phyloP scores from a whole-genome alignment of 2,113 vertebrate species.

The Xenopus borealis region DNA sequence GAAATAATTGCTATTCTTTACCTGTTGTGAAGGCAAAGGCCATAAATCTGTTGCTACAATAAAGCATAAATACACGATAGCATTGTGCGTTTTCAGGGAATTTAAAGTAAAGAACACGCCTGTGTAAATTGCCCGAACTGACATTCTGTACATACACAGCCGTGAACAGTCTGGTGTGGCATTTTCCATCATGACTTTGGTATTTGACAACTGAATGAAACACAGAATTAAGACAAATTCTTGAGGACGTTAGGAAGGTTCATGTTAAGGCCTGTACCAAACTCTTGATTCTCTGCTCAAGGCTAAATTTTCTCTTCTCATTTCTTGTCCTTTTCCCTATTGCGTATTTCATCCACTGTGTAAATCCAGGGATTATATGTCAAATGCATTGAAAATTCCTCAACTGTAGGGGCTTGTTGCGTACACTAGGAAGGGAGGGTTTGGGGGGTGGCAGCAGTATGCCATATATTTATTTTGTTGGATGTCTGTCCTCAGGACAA shows the following conservation, averaged over 20 bases:
- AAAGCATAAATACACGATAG: constrained; percentile 35
- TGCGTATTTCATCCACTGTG: background rate
- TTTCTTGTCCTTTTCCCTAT: constrained; percentile 3
- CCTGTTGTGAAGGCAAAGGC: constrained; percentile 29
- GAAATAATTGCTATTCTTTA: constrained; percentile 8
- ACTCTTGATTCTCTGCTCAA: constrained; percentile 1
- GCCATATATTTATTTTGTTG: background rate
- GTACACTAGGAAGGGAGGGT: background rate
- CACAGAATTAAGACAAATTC: constrained; percentile 14
- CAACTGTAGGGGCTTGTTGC: background rate
- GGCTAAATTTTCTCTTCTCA: background rate
- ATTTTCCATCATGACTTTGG: constrained; percentile 24
- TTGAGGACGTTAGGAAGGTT: constrained; percentile 9
- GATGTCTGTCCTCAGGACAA: background rate
- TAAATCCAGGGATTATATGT: constrained; percentile 14
- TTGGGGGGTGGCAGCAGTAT: background rate
- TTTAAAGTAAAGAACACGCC: constrained; percentile 35
- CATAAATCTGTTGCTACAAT: constrained; percentile 44
- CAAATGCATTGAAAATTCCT: constrained; percentile 9
- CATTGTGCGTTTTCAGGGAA: constrained; percentile 29
- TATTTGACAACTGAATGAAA: constrained; percentile 23
- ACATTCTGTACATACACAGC: constrained; percentile 13
- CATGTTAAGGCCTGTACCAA: constrained; percentile 34
- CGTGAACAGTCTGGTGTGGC: constrained; percentile 13
- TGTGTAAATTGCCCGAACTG: constrained; percentile 30